Percentiles rank a stretch among this genome's conserved stretches.
Conservation (phyloP, 2,113 vertebrate genomes). For the Labrus mixtus region DNA sequence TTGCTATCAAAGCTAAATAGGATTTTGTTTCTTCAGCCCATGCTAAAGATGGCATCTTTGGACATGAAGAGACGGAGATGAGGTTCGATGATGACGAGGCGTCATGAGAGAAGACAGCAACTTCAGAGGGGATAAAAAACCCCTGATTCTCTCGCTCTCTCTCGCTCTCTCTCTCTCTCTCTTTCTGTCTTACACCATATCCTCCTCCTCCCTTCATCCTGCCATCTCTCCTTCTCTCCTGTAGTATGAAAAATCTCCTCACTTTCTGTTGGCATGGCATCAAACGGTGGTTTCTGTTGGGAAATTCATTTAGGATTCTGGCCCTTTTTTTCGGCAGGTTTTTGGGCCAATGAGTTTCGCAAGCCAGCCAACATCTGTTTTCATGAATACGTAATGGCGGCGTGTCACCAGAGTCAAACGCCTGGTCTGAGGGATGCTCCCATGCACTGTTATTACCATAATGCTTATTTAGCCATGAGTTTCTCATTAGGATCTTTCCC, state of each 20-base stretch:
- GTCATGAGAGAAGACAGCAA: conserved; percentile 34
- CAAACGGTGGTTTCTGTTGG: conserved; percentile 58
- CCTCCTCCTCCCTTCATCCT: neutral
- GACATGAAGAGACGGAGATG: conserved; percentile 45
- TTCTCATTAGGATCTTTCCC: conserved; percentile 69
- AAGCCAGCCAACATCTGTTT: conserved; percentile 78
- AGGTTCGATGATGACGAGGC: conserved; percentile 46
- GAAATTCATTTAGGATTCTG: conserved; percentile 75
- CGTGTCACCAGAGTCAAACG: conserved; percentile 77
- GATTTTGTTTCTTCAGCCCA: conserved; percentile 59
- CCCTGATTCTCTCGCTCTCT: conserved; percentile 7
- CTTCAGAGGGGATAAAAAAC: conserved; percentile 49
- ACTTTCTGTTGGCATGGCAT: conserved; percentile 68
- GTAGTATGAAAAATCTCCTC: conserved; percentile 54
- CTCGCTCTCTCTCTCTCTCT: neutral
- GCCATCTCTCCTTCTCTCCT: neutral
- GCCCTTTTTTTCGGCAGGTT: conserved; percentile 56
- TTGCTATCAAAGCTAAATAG: conserved; percentile 72
- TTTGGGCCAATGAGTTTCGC: conserved; percentile 66
- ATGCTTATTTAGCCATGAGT: conserved; percentile 72
- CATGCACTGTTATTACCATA: conserved; percentile 69
- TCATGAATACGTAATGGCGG: conserved; percentile 76
- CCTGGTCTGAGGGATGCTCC: conserved; percentile 68
- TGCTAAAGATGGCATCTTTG: conserved; percentile 65
- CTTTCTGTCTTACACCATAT: too few species aligned